Conservation (phyloP, 1,140 invertebrate genomes). For the Drosophila pseudoananassae region DNA sequence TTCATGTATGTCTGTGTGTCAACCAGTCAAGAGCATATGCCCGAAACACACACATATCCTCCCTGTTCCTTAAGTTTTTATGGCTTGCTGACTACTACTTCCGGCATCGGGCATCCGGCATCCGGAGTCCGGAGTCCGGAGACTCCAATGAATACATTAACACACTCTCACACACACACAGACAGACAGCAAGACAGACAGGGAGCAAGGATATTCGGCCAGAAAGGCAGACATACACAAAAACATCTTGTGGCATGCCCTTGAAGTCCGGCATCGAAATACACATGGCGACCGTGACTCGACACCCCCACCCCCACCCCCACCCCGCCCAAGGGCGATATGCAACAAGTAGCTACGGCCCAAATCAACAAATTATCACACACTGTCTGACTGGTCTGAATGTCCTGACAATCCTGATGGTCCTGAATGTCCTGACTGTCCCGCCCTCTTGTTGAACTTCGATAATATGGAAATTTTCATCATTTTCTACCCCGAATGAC, state of each 20-base stretch:
- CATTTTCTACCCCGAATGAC: conserved; percentile 69
- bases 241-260: conserved; percentile 44
- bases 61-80: conserved; percentile 76
- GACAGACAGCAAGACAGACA: conserved; percentile 5
- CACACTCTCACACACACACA: conserved; percentile 57
- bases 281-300: conserved; percentile 36
- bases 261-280: conserved; percentile 63
- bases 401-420: conserved; percentile 18
- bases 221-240: conserved; percentile 5
- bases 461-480: conserved; percentile 82
- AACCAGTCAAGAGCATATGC: conserved; percentile 73
- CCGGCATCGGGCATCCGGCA: conserved; percentile 53
- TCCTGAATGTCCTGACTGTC: neutral
- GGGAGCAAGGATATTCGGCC: conserved; percentile 5
- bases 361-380: conserved; percentile 77
- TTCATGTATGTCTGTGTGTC: conserved; percentile 46
- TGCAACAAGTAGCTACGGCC: conserved; percentile 67
- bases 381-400: neutral
- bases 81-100: conserved; percentile 82
- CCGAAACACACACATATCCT: conserved; percentile 41
- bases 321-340: conserved; percentile 3
- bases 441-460: conserved; percentile 40
- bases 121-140: conserved; percentile 20
- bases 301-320: neutral
- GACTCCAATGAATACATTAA: conserved; percentile 76